Conservation (phyloP, 35 echinoderm and acorn worm species). For the Apostichopus parvimensis region DNA sequence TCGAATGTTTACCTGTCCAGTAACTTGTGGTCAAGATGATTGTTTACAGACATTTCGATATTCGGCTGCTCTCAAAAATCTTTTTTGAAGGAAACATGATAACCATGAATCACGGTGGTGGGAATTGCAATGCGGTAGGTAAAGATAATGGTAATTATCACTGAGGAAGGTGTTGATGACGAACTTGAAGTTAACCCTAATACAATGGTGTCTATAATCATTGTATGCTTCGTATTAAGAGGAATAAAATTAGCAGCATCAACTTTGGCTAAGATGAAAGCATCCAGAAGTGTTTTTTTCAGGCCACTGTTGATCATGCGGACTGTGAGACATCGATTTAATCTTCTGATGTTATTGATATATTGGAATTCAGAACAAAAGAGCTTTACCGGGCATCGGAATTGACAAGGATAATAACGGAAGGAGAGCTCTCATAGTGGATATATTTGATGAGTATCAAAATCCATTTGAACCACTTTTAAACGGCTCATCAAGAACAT, state of each 20-base stretch:
- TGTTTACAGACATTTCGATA: constrained; percentile 56
- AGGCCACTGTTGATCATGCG: constrained; percentile 16
- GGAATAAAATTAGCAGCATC: not conserved
- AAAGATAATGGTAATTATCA: not conserved
- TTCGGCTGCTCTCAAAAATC: constrained; percentile 32
- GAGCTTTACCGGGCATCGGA: no score
- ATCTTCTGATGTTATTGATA: no score
- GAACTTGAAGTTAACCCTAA: not conserved
- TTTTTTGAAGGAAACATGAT: not conserved
- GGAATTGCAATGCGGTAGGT: not conserved
- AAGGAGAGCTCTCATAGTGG: no score
- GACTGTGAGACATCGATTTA: not conserved
- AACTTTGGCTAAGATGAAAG: constrained; percentile 27
- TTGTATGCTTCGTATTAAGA: not conserved
- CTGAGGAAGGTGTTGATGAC: not conserved
- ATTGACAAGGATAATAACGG: no score
- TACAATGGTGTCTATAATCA: not conserved
- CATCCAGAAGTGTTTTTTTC: not conserved
- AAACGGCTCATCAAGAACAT: no score
- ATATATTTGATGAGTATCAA: no score
- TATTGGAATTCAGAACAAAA: no score
- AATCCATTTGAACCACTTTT: no score
- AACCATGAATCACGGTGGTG: not conserved
- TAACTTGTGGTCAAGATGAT: constrained; percentile 60
- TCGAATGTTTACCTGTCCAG: not conserved